Percentiles rank a stretch among this genome's conserved stretches.
phyloP scores from a whole-genome alignment of 1,140 invertebrate species.

The Rhynchophorus ferrugineus region DNA sequence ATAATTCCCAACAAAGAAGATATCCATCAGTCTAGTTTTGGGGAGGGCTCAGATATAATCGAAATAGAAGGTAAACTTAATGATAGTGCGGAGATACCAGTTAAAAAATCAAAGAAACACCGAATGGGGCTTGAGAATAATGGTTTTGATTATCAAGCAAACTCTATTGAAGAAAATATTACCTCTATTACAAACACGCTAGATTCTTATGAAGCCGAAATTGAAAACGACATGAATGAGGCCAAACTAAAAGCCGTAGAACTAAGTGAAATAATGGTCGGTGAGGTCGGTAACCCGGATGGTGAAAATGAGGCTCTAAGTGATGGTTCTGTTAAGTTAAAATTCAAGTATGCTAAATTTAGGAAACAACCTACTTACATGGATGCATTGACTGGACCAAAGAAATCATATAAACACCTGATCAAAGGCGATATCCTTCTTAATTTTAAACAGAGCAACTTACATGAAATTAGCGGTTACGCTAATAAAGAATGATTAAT shows the following conservation, averaged over 20 bases:
- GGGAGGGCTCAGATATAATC: slow-evolving; percentile 19
- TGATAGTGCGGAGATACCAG: slow-evolving; percentile 14
- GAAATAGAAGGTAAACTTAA: slow-evolving; percentile 24
- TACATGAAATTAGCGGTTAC: slow-evolving; percentile 35
- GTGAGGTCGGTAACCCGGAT: slow-evolving; percentile 27
- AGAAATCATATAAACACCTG: slow-evolving; percentile 33
- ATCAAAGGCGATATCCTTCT: slow-evolving; percentile 35
- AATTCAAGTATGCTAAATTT: slow-evolving; percentile 33
- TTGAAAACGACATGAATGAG: slow-evolving; percentile 38
- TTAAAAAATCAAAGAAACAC: slow-evolving; percentile 17
- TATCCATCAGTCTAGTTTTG: too few relatives aligned
- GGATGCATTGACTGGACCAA: slow-evolving; percentile 18
- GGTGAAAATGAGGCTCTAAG: slow-evolving; percentile 28
- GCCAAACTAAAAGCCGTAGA: slow-evolving; percentile 25
- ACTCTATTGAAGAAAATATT: slow-evolving; percentile 28
- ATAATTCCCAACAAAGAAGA: slow-evolving; percentile 30
- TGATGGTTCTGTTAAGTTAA: slow-evolving; percentile 28
- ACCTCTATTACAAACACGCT: slow-evolving; percentile 27
- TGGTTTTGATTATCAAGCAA: slow-evolving; percentile 27
- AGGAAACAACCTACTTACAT: slow-evolving; percentile 20
- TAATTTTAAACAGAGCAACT: slow-evolving; percentile 32
- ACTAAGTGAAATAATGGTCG: slow-evolving; percentile 27
- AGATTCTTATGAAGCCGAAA: slow-evolving; percentile 33
- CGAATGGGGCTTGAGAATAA: slow-evolving; percentile 23
- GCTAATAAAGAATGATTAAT: slow-evolving; percentile 6